Percentiles rank a stretch among this genome's conserved stretches.
Conservation (phyloP, 2,888 invertebrate species). For the Folsomia candida region DNA sequence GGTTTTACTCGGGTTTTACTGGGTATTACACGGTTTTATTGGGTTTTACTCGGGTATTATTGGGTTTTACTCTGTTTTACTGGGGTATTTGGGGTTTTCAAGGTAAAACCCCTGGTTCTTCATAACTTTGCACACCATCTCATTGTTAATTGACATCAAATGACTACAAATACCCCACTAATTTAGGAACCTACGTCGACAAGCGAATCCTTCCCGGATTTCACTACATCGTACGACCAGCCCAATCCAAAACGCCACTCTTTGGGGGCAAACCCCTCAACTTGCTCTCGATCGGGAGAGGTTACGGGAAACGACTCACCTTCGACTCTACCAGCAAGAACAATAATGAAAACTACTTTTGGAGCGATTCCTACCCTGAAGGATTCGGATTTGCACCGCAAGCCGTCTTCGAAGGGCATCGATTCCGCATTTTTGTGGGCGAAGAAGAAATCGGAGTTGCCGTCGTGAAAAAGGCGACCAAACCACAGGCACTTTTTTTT, state of each 20-base stretch:
- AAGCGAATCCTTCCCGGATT: constrained; percentile 71
- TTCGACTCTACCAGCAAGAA: constrained; percentile 62
- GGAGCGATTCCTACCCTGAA: constrained; percentile 73
- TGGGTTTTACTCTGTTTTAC: too few species aligned
- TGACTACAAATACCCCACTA: constrained; percentile 30
- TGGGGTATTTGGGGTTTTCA: too few species aligned
- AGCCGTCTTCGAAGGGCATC: constrained; percentile 67
- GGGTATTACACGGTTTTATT: too few species aligned
- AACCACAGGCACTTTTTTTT: constrained; percentile 68
- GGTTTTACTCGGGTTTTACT: too few species aligned
- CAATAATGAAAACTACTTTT: constrained; percentile 64
- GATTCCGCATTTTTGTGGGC: constrained; percentile 63
- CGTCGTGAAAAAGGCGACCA: constrained; percentile 66
- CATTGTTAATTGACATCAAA: neutral
- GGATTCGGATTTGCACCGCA: constrained; percentile 67
- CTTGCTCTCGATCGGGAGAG: constrained; percentile 68
- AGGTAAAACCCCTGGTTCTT: neutral
- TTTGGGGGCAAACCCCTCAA: constrained; percentile 66
- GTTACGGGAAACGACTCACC: constrained; percentile 72
- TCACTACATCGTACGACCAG: constrained; percentile 68
- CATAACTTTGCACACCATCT: neutral
- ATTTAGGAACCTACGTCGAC: constrained; percentile 68
- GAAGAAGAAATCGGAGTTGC: constrained; percentile 66
- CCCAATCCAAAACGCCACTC: constrained; percentile 63
- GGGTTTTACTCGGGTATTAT: too few species aligned